A percentile compares a stretch with the other conserved stretches of the same genome.
Evolutionary conservation across 2,113 vertebrate genomes (phyloP).

Genomic region (Xiphias gladius): DNA sequence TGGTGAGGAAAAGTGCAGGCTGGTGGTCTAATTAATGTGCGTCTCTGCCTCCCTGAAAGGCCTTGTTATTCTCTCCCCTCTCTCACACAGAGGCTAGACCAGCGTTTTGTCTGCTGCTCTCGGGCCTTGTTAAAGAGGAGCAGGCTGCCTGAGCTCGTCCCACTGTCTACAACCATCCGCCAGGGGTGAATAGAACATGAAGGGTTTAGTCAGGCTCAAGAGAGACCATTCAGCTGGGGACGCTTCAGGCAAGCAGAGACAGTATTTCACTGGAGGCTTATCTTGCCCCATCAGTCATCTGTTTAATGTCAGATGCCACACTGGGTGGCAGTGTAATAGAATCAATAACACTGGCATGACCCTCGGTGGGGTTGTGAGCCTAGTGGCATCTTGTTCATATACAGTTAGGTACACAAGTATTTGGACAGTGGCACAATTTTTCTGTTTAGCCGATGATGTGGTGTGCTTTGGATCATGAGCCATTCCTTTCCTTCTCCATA

Average conservation of each 20-base stretch:
- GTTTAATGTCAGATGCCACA: constrained; percentile 55
- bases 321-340: constrained; percentile 50
- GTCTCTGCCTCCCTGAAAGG: constrained; percentile 51
- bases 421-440: too few relatives aligned
- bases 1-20: constrained; percentile 43
- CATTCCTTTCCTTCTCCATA: too few relatives aligned
- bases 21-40: constrained; percentile 65
- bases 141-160: constrained; percentile 31
- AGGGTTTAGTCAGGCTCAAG: constrained; percentile 55
- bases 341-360: constrained; percentile 41
- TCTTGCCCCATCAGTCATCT: constrained; percentile 45
- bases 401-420: too few relatives aligned
- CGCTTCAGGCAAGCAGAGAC: constrained; percentile 33
- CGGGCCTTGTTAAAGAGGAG: constrained; percentile 59
- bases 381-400: constrained; percentile 23
- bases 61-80: constrained; percentile 61
- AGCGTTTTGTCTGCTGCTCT: constrained; percentile 57
- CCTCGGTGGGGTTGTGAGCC: constrained; percentile 7
- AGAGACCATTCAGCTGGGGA: constrained; percentile 42
- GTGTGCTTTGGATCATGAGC: too few relatives aligned
- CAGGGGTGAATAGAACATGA: constrained; percentile 43
- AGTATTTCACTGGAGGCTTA: constrained; percentile 40
- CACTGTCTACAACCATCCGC: constrained; percentile 45
- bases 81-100: constrained; percentile 30
- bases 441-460: too few relatives aligned